Evolutionary conservation across 2,797 vertebrate species (phyloP).

Genomic region (Neopelma chrysocephalum): DNA sequence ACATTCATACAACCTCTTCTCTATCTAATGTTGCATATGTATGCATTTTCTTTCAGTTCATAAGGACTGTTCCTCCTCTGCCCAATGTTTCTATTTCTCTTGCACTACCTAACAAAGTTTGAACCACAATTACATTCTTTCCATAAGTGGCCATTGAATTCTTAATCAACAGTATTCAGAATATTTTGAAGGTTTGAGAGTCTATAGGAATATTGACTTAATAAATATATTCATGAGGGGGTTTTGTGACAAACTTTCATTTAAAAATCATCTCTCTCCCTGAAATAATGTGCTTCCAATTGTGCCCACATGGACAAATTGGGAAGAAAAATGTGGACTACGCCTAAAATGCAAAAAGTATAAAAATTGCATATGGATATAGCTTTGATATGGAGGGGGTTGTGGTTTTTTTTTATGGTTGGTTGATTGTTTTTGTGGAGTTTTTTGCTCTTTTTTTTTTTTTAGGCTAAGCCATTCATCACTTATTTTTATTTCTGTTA

Average conservation of each 20-base stretch:
- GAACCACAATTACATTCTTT: neutral
- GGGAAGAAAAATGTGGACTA: neutral
- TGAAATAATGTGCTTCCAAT: neutral
- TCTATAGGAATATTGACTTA: neutral
- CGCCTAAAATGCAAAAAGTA: neutral
- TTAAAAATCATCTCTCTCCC: neutral
- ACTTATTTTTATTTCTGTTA: slow-evolving; percentile 9
- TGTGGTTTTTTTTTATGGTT: neutral
- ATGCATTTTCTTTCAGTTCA: neutral
- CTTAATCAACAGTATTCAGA: neutral
- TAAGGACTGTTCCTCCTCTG: neutral
- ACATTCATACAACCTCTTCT: neutral
- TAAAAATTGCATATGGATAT: neutral
- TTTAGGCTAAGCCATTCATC: neutral
- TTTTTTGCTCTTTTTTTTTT: neutral
- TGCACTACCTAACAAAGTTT: neutral
- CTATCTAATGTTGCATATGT: neutral
- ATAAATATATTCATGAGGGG: neutral
- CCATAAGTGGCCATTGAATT: neutral
- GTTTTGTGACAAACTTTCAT: neutral
- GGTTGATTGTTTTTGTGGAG: neutral
- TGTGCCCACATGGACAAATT: neutral
- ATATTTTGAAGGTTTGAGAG: neutral
- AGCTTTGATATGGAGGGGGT: neutral
- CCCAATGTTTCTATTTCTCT: neutral